phyloP scores from a whole-genome alignment of 2,888 invertebrate genomes.

The Vanessa cardui region DNA sequence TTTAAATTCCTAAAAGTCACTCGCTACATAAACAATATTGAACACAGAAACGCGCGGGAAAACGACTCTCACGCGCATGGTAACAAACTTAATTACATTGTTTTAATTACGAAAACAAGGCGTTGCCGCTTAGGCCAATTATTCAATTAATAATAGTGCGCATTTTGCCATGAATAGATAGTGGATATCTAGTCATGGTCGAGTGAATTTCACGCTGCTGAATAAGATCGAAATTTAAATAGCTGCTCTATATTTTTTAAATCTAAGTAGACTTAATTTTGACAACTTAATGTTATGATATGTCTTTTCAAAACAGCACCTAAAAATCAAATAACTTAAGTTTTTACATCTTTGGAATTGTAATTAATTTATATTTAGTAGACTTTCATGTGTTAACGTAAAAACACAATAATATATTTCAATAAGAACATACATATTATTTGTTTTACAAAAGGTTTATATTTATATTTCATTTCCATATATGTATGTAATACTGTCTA shows the following conservation, averaged over 20 bases:
- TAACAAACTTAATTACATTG: constrained; percentile 41
- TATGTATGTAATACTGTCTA: too few species aligned
- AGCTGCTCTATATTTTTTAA: constrained; percentile 17
- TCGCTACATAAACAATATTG: constrained; percentile 25
- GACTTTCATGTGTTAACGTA: too few species aligned
- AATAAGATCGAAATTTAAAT: constrained; percentile 20
- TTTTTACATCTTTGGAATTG: not conserved
- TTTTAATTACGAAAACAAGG: constrained; percentile 42
- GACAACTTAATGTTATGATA: not conserved
- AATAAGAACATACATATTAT: too few species aligned
- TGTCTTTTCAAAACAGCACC: not conserved
- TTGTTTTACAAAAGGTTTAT: too few species aligned
- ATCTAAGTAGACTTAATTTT: not conserved
- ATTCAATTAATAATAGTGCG: constrained; percentile 43
- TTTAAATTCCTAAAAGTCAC: constrained; percentile 27
- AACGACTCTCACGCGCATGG: constrained; percentile 33
- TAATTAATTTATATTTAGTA: too few species aligned
- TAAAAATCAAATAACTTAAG: not conserved
- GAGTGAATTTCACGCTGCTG: constrained; percentile 46
- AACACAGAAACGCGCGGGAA: constrained; percentile 28
- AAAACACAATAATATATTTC: too few species aligned
- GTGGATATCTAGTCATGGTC: constrained; percentile 56
- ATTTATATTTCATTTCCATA: too few species aligned
- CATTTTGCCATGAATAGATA: constrained; percentile 52
- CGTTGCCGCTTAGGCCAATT: constrained; percentile 50